Evolutionary conservation across 2,888 invertebrate genomes (phyloP).

Genomic region (Hirtodrosophila histrioides): DNA sequence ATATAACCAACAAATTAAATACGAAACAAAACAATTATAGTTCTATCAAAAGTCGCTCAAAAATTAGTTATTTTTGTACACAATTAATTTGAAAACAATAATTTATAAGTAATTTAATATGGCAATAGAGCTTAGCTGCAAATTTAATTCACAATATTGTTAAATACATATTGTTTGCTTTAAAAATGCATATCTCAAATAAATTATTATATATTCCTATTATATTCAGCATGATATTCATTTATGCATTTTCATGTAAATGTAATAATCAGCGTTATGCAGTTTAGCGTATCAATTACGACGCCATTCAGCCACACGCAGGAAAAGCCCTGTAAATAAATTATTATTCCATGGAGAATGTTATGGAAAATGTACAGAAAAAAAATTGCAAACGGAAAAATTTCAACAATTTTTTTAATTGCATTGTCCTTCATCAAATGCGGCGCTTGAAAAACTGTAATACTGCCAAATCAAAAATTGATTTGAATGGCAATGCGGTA

Average conservation of each 20-base stretch:
- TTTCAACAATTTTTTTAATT: slow-evolving; percentile 12
- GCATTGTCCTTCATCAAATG: slow-evolving; percentile 25
- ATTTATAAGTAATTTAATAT: background rate
- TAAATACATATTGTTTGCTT: slow-evolving; percentile 16
- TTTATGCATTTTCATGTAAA: slow-evolving; percentile 64
- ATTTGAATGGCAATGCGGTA: slow-evolving; percentile 74
- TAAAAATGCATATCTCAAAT: background rate
- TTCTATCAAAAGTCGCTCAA: slow-evolving; percentile 22
- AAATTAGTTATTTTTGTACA: slow-evolving; percentile 60
- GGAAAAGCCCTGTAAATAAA: slow-evolving; percentile 64
- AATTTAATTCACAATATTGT: background rate
- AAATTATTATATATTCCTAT: background rate
- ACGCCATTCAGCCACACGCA: slow-evolving; percentile 45
- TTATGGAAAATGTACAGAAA: background rate
- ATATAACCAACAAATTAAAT: slow-evolving; percentile 8
- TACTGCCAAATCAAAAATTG: slow-evolving; percentile 71
- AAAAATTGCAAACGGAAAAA: slow-evolving; percentile 27
- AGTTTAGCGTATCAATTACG: slow-evolving; percentile 78
- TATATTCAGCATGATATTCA: slow-evolving; percentile 35
- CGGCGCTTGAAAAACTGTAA: slow-evolving; percentile 26
- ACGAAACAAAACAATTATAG: background rate
- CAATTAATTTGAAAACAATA: slow-evolving; percentile 53
- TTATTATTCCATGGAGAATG: slow-evolving; percentile 44
- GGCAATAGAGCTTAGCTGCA: no score
- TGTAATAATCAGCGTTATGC: slow-evolving; percentile 74